phyloP scores from a whole-genome alignment of 2,888 invertebrate genomes.

The Folsomia manolachei region DNA sequence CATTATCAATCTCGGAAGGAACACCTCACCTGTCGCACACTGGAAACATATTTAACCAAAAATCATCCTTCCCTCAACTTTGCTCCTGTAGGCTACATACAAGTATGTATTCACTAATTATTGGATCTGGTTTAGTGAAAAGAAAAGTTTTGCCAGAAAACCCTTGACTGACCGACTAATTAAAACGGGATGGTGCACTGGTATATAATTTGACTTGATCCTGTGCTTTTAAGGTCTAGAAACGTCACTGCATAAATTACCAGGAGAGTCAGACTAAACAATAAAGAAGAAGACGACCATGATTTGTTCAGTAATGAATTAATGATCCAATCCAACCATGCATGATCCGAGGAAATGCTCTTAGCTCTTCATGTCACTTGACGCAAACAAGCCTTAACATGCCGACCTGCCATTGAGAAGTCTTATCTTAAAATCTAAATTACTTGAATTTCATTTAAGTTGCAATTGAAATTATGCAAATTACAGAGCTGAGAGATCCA shows the following conservation, averaged over 20 bases:
- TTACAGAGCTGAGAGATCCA: neutral
- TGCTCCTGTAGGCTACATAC: no score
- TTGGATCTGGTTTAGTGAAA: no score
- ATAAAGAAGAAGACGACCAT: neutral
- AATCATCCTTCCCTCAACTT: no score
- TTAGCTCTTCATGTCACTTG: neutral
- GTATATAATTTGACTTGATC: no score
- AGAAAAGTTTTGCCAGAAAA: no score
- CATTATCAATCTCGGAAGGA: neutral
- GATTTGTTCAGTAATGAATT: neutral
- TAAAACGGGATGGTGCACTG: no score
- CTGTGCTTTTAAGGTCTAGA: no score
- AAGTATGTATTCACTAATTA: no score
- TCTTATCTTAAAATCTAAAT: constrained; percentile 7
- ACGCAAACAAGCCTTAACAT: neutral
- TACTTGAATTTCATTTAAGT: neutral
- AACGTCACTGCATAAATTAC: no score
- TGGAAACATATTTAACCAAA: no score
- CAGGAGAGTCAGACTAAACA: no score
- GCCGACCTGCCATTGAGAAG: neutral
- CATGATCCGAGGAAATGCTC: neutral
- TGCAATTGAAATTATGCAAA: constrained; percentile 8
- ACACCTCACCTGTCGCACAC: neutral
- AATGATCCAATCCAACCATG: neutral
- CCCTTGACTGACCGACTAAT: no score